Conservation (phyloP, 2,888 invertebrate species). For the Apocheima hispidaria region DNA sequence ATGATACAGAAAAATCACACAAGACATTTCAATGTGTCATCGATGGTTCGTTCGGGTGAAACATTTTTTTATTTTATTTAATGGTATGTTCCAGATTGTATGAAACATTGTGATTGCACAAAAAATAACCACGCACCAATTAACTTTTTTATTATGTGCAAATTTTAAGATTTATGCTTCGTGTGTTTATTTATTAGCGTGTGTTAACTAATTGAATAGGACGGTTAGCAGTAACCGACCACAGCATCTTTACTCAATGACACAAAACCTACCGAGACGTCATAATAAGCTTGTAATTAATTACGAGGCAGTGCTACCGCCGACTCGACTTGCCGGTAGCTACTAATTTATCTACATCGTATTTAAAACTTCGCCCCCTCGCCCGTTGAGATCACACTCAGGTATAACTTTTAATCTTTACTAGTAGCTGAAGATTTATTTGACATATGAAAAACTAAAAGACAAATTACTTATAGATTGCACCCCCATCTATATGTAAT, state of each 20-base stretch:
- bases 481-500: no score
- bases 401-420: constrained; percentile 9
- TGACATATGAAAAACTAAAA: neutral
- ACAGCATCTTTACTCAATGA: neutral
- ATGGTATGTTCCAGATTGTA: constrained; percentile 37
- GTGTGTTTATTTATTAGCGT: neutral
- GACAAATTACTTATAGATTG: neutral
- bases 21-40: constrained; percentile 75
- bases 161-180: neutral
- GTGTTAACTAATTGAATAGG: neutral
- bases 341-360: constrained; percentile 49
- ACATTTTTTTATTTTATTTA: constrained; percentile 29
- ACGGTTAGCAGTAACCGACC: neutral
- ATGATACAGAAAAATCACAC: constrained; percentile 77
- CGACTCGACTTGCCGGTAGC: constrained; percentile 28
- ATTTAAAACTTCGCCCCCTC: constrained; percentile 49
- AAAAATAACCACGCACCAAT: neutral
- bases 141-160: neutral
- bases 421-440: neutral
- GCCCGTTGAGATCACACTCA: constrained; percentile 24
- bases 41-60: constrained; percentile 38
- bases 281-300: constrained; percentile 49
- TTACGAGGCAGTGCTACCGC: constrained; percentile 46
- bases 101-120: constrained; percentile 27
- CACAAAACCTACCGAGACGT: constrained; percentile 4